phyloP scores from a whole-genome alignment of 23 tunicate genomes.

The Pegea sp. region DNA sequence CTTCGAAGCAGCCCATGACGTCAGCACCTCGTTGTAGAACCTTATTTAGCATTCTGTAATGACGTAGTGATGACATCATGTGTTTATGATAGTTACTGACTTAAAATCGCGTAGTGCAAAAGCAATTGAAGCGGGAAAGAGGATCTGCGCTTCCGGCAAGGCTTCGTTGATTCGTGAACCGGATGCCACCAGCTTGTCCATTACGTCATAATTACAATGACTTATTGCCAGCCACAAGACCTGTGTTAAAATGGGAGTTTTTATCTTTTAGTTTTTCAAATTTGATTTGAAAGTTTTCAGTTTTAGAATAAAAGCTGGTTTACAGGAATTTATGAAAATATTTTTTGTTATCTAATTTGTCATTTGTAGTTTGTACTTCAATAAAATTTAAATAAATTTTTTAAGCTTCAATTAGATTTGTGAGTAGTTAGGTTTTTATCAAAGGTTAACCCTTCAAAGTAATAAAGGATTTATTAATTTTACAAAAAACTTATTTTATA shows the following conservation, averaged over 20 bases:
- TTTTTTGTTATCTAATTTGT: neutral
- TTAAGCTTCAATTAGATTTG: too few species aligned
- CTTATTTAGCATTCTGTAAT: too few species aligned
- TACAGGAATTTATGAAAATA: neutral
- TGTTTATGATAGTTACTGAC: too few species aligned
- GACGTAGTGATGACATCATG: too few species aligned
- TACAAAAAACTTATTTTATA: too few species aligned
- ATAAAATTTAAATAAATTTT: too few species aligned
- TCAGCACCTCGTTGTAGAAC: too few species aligned
- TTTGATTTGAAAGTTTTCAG: neutral
- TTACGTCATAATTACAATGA: slow-evolving; percentile 66
- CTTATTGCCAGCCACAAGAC: slow-evolving; percentile 62
- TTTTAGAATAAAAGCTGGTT: slow-evolving; percentile 2
- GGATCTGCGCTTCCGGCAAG: slow-evolving; percentile 30
- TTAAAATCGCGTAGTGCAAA: slow-evolving; percentile 60
- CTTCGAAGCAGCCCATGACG: too few species aligned
- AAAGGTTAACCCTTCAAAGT: too few species aligned
- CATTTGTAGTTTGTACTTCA: too few species aligned
- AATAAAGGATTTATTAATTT: too few species aligned
- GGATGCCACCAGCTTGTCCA: slow-evolving; percentile 20
- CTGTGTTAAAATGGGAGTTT: slow-evolving; percentile 23
- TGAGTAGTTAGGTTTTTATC: too few species aligned
- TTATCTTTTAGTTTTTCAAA: neutral
- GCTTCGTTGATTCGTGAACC: slow-evolving; percentile 79
- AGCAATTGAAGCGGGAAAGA: slow-evolving; percentile 63